Evolutionary conservation across 2,797 vertebrate genomes (phyloP), one percentile per base, ranked within the genome.

Genomic region (Pipistrellus kuhlii): DNA sequence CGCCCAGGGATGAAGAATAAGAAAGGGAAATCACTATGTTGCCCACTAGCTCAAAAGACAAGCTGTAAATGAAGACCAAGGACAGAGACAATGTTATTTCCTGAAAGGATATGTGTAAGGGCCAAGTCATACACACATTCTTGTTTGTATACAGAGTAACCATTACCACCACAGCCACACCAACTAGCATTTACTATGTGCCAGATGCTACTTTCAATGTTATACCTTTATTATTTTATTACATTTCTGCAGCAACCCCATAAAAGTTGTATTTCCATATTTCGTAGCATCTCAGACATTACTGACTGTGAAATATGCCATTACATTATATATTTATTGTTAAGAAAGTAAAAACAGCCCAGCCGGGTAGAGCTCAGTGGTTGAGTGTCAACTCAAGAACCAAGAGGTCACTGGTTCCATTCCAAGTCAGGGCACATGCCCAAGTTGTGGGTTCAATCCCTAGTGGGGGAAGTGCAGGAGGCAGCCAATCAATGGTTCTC

Each of bases 151-250:
- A 25, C 44, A 71, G 1, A 53, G 9, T 35, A 46, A 38, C 77
- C n/a, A 85, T 30, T 76, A 78, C 51, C 12, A 78, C 53, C 21
- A 32, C 27, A 15, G 32, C 3, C 10, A 38, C 13, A 48, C 57
- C 53, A 73, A 35, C 46, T 59, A 75, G 44, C 3, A 48, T 46
- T 80, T 51, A 53, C 55, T 76, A 8, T 27, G 12, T 81, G 12
- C 6, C 41, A 82, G 78, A 5, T 55, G 68, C 92, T 53, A 44
- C 89, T 85, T 80, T 78, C 35, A 44, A 86, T 57, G 18, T 41
- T 64, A 48, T 11, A 15, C 27, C 32, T 93, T 59, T 20, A 76
- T 59, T 82, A 94, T 64, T 94, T 87, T 81, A 73, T 73, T 80
- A 64, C 25, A 41, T 85, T 32, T 72, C 21, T 46, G 18, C 73